phyloP scores from a whole-genome alignment of 2,113 vertebrate species.

The Oncorhynchus gorbuscha region DNA sequence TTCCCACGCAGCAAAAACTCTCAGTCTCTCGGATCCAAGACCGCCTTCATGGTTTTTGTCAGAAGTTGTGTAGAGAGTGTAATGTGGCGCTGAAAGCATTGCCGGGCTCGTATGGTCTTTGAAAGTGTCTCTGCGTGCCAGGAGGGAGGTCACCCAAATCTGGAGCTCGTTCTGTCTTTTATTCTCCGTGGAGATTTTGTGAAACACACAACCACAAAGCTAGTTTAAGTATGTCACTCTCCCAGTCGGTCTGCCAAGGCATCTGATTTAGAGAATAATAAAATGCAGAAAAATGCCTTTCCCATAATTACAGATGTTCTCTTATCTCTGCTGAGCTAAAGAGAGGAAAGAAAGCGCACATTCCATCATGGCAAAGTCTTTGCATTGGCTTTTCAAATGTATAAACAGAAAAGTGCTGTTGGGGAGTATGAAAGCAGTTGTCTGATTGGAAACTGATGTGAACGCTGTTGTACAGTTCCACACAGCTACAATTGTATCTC shows the following conservation, averaged over 20 bases:
- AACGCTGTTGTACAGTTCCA: conserved; percentile 46
- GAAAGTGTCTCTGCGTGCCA: conserved; percentile 27
- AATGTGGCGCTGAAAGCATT: conserved; percentile 33
- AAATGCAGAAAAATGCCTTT: conserved; percentile 86
- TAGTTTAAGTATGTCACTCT: conserved; percentile 89
- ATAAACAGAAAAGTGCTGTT: conserved; percentile 75
- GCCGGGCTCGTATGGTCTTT: conserved; percentile 29
- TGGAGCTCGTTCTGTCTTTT: conserved; percentile 28
- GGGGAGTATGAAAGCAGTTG: conserved; percentile 50
- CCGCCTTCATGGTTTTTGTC: conserved; percentile 76
- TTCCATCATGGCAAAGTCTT: conserved; percentile 81
- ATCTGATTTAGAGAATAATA: conserved; percentile 89
- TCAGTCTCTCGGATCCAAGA: neutral
- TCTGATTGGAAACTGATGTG: conserved; percentile 85
- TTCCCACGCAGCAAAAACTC: neutral
- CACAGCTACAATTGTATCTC: conserved; percentile 17
- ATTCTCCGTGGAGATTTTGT: conserved; percentile 10
- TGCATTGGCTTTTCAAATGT: conserved; percentile 74
- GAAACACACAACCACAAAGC: conserved; percentile 87
- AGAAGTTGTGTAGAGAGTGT: conserved; percentile 48
- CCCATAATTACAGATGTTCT: conserved; percentile 82
- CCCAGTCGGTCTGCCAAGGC: conserved; percentile 82
- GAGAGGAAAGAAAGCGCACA: conserved; percentile 37
- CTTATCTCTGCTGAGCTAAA: conserved; percentile 82
- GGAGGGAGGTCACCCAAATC: conserved; percentile 35